Conservation (phyloP, 2,888 invertebrate genomes). For the Blastobasis lacticolella region DNA sequence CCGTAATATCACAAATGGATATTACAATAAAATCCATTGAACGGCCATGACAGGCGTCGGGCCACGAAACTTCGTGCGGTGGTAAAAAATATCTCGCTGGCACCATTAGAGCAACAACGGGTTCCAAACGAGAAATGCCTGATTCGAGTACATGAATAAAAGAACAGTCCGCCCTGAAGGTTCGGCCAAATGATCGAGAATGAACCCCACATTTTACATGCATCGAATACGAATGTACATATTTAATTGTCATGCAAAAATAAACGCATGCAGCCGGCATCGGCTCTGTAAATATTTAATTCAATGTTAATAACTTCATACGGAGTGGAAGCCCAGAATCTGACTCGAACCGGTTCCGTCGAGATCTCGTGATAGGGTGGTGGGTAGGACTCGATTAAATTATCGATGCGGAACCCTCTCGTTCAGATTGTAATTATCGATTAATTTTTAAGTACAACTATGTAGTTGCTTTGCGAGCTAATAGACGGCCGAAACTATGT, state of each 20-base stretch:
- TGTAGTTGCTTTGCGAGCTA: no score
- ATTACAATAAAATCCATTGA: no score
- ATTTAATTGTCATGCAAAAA: conserved; percentile 64
- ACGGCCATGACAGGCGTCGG: no score
- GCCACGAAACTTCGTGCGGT: conserved; percentile 34
- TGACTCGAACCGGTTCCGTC: conserved; percentile 38
- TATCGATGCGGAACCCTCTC: conserved; percentile 33
- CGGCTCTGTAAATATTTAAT: conserved; percentile 55
- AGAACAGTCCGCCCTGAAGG: conserved; percentile 46
- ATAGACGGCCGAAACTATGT: no score
- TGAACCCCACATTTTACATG: conserved; percentile 35
- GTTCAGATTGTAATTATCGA: conserved; percentile 36
- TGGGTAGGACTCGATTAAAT: conserved; percentile 38
- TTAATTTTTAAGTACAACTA: conserved; percentile 12
- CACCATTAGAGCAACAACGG: conserved; percentile 42
- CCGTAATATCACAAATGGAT: no score
- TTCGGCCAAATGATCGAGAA: conserved; percentile 45
- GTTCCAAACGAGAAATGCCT: conserved; percentile 59
- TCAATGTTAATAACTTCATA: conserved; percentile 59
- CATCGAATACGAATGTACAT: conserved; percentile 35
- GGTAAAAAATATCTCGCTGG: conserved; percentile 44
- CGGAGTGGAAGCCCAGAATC: conserved; percentile 24
- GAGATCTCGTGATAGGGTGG: conserved; percentile 21
- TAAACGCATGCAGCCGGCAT: conserved; percentile 44
- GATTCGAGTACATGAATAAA: conserved; percentile 57